Conservation (phyloP, 2,888 invertebrate genomes). For the Dermolepida albohirtum region DNA sequence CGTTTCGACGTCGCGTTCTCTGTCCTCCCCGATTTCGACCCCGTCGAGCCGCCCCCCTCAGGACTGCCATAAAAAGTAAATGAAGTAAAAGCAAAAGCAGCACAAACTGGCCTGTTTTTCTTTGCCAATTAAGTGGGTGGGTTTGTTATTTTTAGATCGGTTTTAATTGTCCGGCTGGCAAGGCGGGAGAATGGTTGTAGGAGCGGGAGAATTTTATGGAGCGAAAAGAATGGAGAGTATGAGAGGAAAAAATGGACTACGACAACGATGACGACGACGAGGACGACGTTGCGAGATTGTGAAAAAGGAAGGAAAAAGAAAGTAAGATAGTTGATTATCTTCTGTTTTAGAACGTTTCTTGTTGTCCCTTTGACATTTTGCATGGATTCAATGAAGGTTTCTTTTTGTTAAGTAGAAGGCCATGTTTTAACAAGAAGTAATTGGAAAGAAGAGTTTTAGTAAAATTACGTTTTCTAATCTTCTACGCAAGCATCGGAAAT, state of each 20-base stretch:
- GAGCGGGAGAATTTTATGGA: not conserved
- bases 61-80: not conserved
- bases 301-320: too few species aligned
- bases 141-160: slow-evolving; percentile 13
- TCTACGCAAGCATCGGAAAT: too few species aligned
- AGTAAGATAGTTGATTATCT: too few species aligned
- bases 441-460: too few species aligned
- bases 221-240: not conserved
- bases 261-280: not conserved
- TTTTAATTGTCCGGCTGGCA: slow-evolving; percentile 11
- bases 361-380: too few species aligned
- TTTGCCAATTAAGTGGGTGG: slow-evolving; percentile 16
- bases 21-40: slow-evolving; percentile 16
- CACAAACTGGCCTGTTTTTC: slow-evolving; percentile 12
- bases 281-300: not conserved
- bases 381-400: too few species aligned
- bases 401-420: too few species aligned
- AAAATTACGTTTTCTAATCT: too few species aligned
- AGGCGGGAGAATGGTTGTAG: not conserved
- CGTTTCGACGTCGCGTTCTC: slow-evolving; percentile 7
- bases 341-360: too few species aligned
- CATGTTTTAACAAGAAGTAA: too few species aligned
- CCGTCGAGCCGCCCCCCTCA: slow-evolving; percentile 1
- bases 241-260: not conserved
- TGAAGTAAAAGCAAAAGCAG: not conserved